phyloP scores from a whole-genome alignment of 2,113 vertebrate species.

The Strix uralensis region DNA sequence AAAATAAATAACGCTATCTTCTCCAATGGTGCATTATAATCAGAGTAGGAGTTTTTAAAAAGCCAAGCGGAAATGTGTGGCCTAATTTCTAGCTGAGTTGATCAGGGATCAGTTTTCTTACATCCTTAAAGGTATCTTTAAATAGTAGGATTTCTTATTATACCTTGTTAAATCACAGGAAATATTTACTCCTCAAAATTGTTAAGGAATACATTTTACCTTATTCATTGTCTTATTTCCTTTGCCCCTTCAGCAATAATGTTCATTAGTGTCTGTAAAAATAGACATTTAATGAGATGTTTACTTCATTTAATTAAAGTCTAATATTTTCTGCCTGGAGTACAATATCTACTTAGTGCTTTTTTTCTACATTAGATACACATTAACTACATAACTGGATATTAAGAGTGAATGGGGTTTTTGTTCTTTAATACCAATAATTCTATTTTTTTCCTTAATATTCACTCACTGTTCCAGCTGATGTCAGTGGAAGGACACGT shows the following conservation, averaged over 20 bases:
- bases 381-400: not conserved
- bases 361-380: not conserved
- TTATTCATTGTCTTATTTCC: slow-evolving; percentile 10
- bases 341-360: not conserved
- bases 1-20: slow-evolving; percentile 17
- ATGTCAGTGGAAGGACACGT: not conserved
- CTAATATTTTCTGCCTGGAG: slow-evolving; percentile 33
- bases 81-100: slow-evolving; percentile 24
- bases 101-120: slow-evolving; percentile 13
- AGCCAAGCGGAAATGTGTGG: not conserved
- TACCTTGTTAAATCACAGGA: slow-evolving; percentile 2
- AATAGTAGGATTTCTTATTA: not conserved
- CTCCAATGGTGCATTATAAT: slow-evolving; percentile 13
- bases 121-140: slow-evolving; percentile 7
- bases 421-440: not conserved
- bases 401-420: not conserved
- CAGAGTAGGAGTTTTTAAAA: slow-evolving; percentile 33
- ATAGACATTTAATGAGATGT: slow-evolving; percentile 22
- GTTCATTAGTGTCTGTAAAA: slow-evolving; percentile 34
- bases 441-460: not conserved
- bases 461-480: not conserved
- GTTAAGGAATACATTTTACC: not conserved
- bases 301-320: slow-evolving; percentile 43
- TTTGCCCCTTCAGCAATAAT: not conserved
- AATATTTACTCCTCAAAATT: slow-evolving; percentile 13